Conservation (phyloP, 2,113 vertebrate genomes). For the Cavia porcellus region DNA sequence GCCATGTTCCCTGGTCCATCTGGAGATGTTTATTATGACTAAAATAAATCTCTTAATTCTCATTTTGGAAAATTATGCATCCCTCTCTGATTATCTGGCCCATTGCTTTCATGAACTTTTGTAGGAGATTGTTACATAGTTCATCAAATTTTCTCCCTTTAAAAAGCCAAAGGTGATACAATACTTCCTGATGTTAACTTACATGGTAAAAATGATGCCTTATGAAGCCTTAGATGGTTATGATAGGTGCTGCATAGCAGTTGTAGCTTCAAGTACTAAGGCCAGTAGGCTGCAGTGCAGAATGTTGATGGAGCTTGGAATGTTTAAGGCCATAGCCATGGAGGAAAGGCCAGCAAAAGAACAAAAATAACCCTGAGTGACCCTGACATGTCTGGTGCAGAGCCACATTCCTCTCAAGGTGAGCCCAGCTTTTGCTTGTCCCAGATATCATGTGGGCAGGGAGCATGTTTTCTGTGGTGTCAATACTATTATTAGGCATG, state of each 20-base stretch:
- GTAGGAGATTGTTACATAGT: background rate
- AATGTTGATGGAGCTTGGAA: background rate
- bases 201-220: background rate
- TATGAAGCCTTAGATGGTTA: background rate
- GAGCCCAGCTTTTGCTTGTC: constrained; percentile 41
- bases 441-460: constrained; percentile 1
- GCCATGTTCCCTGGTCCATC: background rate
- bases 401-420: constrained; percentile 65
- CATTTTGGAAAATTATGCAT: background rate
- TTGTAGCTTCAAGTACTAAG: background rate
- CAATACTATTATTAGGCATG: constrained; percentile 67
- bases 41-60: background rate
- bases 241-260: background rate
- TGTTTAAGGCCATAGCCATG: background rate
- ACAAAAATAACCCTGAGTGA: constrained; percentile 47
- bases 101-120: background rate
- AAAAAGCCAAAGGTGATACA: background rate
- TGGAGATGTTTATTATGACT: background rate
- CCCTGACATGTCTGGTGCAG: constrained; percentile 13
- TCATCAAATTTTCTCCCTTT: background rate
- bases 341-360: constrained; percentile 20
- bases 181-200: background rate
- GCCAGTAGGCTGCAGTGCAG: background rate
- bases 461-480: background rate
- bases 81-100: background rate